Evolutionary conservation across 2,113 vertebrate species (phyloP), one percentile per base, ranked within the genome.

Genomic region (Scomber scombrus): DNA sequence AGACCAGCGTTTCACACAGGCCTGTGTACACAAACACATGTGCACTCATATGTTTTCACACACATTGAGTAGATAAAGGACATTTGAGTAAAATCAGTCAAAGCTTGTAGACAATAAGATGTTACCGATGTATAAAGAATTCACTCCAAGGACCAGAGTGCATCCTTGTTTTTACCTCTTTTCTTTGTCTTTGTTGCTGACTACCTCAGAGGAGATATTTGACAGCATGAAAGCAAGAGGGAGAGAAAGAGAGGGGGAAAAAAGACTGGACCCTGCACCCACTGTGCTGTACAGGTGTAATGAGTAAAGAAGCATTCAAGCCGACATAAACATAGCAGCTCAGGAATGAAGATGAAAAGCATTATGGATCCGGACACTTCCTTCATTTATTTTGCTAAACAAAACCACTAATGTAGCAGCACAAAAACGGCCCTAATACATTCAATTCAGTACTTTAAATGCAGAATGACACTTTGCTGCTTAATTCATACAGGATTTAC

Each of bases 401-500:
- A 83, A 77, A 89, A 43, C 29, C 2, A 4, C 16, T 14, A 67
- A 58, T 64, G 21, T n/a, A 29, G 49, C 72, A 14, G 23, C 56
- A 34, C 56, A 34, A 54, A 64, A 70, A 67, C 52, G 40, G 16
- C 18, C n/a, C 23, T 9, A 73, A 65, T 65, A 15, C 66, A 79
- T 51, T 31, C n/a, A 71, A 79, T 54, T 51, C 15, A 16, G 0
- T 23, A 10, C 40, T 82, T 81, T 40, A 71, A 85, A 80, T 71
- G 11, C 71, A 61, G 60, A 71, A 58, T 64, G 80, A 80, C 64
- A 45, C 50, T 51, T 61, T 46, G 64, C 75, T 49, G 19, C 66
- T 65, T 67, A 77, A 81, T 68, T 84, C 29, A 75, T 56, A n/a
- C 15, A 56, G 29, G 40, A 63, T 81, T 80, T 77, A 64, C 81